Percentiles rank a stretch among this genome's conserved stretches.
These are phyloP conservation scores for Prorops nasuta DNA, from an alignment of 1,140 invertebrate genomes.

Conservation along the genomic window DNA sequence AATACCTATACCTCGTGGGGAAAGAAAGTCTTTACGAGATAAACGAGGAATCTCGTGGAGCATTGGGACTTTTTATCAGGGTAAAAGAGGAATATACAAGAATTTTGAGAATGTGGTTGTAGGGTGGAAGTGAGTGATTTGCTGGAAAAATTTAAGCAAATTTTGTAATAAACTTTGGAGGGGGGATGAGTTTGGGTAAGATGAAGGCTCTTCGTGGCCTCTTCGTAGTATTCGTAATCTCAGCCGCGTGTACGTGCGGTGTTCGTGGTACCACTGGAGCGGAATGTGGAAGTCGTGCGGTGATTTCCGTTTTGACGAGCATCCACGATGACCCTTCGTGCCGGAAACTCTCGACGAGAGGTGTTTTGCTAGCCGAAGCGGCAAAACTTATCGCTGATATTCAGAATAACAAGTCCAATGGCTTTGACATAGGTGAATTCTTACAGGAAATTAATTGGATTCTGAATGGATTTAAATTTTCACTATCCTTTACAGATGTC, in stretches of 20 bases:
- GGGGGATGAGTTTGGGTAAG: no score
- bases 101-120: no score
- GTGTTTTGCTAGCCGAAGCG: slow-evolving; percentile 45
- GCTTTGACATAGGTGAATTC: slow-evolving; percentile 39
- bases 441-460: not conserved
- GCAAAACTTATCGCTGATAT: slow-evolving; percentile 39
- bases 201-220: no score
- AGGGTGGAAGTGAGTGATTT: no score
- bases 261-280: no score
- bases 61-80: no score
- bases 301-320: slow-evolving; percentile 40
- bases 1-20: no score
- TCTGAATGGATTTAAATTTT: not conserved
- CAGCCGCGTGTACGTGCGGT: slow-evolving; percentile 43
- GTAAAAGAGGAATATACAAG: no score
- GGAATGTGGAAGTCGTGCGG: slow-evolving; percentile 34
- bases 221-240: slow-evolving; percentile 27
- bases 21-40: no score
- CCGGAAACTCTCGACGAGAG: slow-evolving; percentile 36
- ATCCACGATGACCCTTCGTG: slow-evolving; percentile 46
- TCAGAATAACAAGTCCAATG: slow-evolving; percentile 43
- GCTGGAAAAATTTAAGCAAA: no score
- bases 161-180: no score
- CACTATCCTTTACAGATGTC: slow-evolving; percentile 33
- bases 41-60: no score